These are phyloP conservation scores for Myopa tessellatipennis DNA, from an alignment of 2,888 invertebrate genomes.

Conservation along the genomic window DNA sequence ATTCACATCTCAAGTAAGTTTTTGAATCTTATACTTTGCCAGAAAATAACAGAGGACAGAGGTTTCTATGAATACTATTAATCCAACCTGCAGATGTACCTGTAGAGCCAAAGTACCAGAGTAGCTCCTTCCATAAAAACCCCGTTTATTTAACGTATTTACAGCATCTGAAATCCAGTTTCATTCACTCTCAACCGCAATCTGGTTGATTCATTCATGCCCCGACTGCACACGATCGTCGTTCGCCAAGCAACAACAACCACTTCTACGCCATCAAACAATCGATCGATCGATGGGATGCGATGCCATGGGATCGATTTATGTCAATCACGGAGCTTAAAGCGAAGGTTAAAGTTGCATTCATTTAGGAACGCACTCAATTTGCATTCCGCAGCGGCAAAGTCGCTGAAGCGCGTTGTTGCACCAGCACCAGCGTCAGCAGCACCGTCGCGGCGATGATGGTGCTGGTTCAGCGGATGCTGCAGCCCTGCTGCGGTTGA, in stretches of 20 bases:
- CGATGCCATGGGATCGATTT: conserved; percentile 49
- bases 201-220: conserved; percentile 27
- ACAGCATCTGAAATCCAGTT: conserved; percentile 35
- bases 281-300: conserved; percentile 23
- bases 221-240: conserved; percentile 26
- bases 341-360: conserved; percentile 61
- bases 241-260: not conserved
- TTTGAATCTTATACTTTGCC: no score
- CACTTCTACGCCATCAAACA: not conserved
- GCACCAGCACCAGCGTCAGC: not conserved
- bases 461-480: conserved; percentile 7
- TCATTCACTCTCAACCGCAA: conserved; percentile 40
- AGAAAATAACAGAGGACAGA: no score
- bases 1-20: no score
- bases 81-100: no score
- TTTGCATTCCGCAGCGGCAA: conserved; percentile 36
- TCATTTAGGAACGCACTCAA: conserved; percentile 54
- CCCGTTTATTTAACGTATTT: not conserved
- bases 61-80: no score
- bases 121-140: no score
- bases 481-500: conserved; percentile 17
- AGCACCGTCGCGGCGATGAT: not conserved
- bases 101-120: no score
- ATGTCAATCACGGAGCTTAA: conserved; percentile 59
- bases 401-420: conserved; percentile 25